Evolutionary conservation across 2,797 vertebrate species (phyloP).

Genomic region (Xyrichtys novacula): DNA sequence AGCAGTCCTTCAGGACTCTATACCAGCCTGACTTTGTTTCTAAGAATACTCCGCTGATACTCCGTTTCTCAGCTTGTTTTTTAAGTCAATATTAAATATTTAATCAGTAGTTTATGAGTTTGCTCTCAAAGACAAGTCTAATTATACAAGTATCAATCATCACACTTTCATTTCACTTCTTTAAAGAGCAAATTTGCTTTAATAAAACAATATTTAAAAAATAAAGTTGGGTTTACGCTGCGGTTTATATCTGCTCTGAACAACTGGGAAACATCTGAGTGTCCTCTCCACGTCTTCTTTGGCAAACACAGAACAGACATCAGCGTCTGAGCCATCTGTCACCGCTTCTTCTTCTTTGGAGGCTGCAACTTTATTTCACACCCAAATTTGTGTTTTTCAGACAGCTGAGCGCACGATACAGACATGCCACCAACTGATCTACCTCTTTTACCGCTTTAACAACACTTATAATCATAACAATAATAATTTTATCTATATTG

Average conservation of each 20-base stretch:
- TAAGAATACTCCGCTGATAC: no score
- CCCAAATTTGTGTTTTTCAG: no score
- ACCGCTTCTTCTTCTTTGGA: no score
- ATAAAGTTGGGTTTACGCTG: no score
- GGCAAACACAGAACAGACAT: no score
- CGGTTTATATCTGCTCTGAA: not conserved
- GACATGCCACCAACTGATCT: no score
- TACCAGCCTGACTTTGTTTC: slow-evolving; percentile 3
- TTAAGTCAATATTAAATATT: slow-evolving; percentile 8
- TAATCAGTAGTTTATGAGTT: not conserved
- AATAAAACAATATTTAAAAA: not conserved
- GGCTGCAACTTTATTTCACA: no score
- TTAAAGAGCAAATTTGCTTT: slow-evolving; percentile 1
- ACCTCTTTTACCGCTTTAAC: no score
- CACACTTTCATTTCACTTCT: slow-evolving; percentile 13
- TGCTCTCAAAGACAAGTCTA: slow-evolving; percentile 16
- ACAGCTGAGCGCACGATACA: no score
- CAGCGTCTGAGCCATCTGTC: no score
- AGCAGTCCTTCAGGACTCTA: slow-evolving; percentile 4
- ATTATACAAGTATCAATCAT: slow-evolving; percentile 26
- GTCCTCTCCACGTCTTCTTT: not conserved
- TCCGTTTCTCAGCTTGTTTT: slow-evolving; percentile 6
- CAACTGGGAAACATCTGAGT: not conserved
- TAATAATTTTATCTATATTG: no score
- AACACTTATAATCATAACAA: no score